A percentile compares a stretch with the other conserved stretches of the same genome.
These are phyloP conservation scores for Crax fasciolata DNA, from an alignment of 2,797 vertebrate species.

Conservation along the genomic window DNA sequence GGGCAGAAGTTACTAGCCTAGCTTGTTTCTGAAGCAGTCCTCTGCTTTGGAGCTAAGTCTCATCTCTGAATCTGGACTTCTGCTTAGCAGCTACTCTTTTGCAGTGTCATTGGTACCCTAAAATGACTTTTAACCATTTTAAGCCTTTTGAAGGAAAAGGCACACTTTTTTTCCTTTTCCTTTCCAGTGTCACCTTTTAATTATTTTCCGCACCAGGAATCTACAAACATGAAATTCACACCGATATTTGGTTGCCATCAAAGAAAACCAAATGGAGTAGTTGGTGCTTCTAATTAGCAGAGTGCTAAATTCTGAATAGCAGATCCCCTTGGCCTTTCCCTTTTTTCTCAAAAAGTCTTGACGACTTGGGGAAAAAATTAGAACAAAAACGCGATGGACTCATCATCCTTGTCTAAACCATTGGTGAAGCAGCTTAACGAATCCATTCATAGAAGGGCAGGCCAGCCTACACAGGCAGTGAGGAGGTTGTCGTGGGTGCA, in stretches of 20 bases:
- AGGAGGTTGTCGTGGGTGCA: slow-evolving; percentile 21
- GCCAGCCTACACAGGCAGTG: slow-evolving; percentile 10
- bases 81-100: neutral
- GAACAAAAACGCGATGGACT: neutral
- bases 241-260: slow-evolving; percentile 43
- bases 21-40: neutral
- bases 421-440: slow-evolving; percentile 69
- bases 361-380: neutral
- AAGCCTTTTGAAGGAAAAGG: slow-evolving; percentile 21
- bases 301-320: slow-evolving; percentile 11
- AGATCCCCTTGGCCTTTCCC: slow-evolving; percentile 49
- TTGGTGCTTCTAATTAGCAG: slow-evolving; percentile 68
- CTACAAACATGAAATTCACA: neutral
- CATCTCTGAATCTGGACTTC: neutral
- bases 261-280: slow-evolving; percentile 28
- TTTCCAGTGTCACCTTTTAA: slow-evolving; percentile 55
- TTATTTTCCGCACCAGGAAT: slow-evolving; percentile 31
- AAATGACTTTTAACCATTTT: neutral
- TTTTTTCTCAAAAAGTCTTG: neutral
- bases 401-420: neutral
- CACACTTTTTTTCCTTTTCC: neutral
- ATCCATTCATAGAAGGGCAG: slow-evolving; percentile 40
- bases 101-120: neutral
- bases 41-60: slow-evolving; percentile 1
- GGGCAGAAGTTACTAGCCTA: neutral